These are phyloP conservation scores for Craterocephalus amniculus DNA, from an alignment of 2,797 vertebrate genomes.

Conservation along the genomic window DNA sequence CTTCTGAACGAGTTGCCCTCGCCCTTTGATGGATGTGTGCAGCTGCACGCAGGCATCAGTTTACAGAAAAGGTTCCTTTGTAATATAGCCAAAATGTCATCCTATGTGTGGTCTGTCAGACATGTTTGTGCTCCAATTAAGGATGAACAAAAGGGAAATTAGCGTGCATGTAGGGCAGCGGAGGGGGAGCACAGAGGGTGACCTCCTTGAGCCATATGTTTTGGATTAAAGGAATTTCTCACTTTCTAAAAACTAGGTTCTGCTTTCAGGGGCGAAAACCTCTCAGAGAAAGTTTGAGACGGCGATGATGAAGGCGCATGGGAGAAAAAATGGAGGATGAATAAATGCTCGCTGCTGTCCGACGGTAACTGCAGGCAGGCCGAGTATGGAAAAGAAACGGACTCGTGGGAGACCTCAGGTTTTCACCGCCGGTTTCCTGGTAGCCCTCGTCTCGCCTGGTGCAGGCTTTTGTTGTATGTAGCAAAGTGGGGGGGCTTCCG, in stretches of 20 bases:
- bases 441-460: conserved; percentile 66
- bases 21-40: conserved; percentile 1
- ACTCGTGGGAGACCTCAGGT: conserved; percentile 35
- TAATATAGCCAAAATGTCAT: conserved; percentile 41
- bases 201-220: conserved; percentile 64
- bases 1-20: not conserved
- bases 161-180: conserved; percentile 53
- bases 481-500: conserved; percentile 53
- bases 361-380: conserved; percentile 15
- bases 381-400: conserved; percentile 26
- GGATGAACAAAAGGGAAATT: conserved; percentile 57
- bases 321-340: not conserved
- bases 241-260: conserved; percentile 7
- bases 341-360: conserved; percentile 50
- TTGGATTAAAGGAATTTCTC: conserved; percentile 25
- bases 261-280: not conserved
- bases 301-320: not conserved
- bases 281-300: conserved; percentile 19
- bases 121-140: conserved; percentile 66
- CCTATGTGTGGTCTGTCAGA: not conserved
- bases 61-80: conserved; percentile 1
- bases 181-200: conserved; percentile 46
- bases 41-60: conserved; percentile 6
- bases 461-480: conserved; percentile 70
- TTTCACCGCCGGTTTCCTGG: conserved; percentile 50